Evolutionary conservation across 1,140 invertebrate species (phyloP), one percentile per base, ranked within the genome.

Genomic region (Drosophila tropicalis): DNA sequence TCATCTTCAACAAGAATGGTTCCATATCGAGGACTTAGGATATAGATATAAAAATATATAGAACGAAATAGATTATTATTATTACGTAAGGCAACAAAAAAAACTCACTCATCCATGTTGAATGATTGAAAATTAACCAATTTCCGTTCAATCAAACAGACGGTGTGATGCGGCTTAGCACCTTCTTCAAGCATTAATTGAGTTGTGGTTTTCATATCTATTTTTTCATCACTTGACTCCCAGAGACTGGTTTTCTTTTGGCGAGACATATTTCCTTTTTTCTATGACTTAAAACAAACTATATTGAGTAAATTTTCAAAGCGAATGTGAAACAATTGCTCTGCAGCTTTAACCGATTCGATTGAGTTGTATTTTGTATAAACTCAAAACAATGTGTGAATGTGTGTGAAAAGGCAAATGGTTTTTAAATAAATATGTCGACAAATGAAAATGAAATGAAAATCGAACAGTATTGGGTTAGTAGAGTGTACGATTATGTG

Each of bases 81-180:
- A 13, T 25, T 29, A 9, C 12, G 6, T 40, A 3, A 0, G 1
- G 4, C 9, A 3, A 22, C 0, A 29, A 17, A 36, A 22, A 17
- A 17, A 32, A 64, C 84, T 67, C 55, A 89, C 84, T 89, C 81
- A 4, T 84, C 77, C 84, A 89, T 81, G 13, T 83, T 81, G 19
- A 89, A 89, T 6, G 84, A 84, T 47, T 77, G 67, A 68, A 89
- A 79, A 62, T 89, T 89, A 17, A 89, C 60, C 25, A 89, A 19
- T 19, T 90, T 90, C 19, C 67, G 70, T 6, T 75, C 61, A 10
- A 70, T 61, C 10, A 55, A 39, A 34, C 71, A 71, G 7, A 80
- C 29, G 0, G 64, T 58, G 4, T 67, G 76, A 7, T 70, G 36
- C 6, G 63, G 73, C 6, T 56, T 73, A 12, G 73, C 63, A 2